Percentiles rank a stretch among this genome's conserved stretches.
Conservation (phyloP, 2,888 invertebrate species). For the Polydrusus tereticollis region DNA sequence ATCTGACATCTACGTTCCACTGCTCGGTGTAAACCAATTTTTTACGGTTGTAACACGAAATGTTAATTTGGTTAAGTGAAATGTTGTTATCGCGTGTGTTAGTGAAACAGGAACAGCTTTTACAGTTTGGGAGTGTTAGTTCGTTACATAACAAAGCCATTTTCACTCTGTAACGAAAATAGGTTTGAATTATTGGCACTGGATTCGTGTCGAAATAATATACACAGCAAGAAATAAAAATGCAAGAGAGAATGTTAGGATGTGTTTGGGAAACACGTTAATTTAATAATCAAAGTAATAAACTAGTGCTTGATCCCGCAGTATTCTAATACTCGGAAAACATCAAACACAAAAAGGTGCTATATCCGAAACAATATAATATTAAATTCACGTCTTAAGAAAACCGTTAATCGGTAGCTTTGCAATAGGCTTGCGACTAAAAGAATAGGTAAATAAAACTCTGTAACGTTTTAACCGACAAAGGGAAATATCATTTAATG, state of each 20-base stretch:
- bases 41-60: slow-evolving; percentile 7
- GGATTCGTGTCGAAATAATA: neutral
- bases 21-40: neutral
- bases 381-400: no score
- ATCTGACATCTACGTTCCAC: neutral
- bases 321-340: no score
- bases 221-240: neutral
- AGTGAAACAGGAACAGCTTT: slow-evolving; percentile 8
- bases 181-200: neutral
- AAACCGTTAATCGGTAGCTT: no score
- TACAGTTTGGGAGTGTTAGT: slow-evolving; percentile 11
- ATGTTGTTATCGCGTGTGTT: slow-evolving; percentile 11
- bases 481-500: no score
- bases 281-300: no score
- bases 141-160: slow-evolving; percentile 14
- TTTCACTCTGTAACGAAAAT: slow-evolving; percentile 3
- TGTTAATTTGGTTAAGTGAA: slow-evolving; percentile 11
- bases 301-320: no score
- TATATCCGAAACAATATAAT: no score
- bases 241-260: neutral
- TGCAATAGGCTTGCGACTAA: no score
- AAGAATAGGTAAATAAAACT: no score
- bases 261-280: no score
- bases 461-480: no score
- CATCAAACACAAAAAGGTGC: no score